Conservation (phyloP, 2,113 vertebrate species). For the Alouatta palliata region DNA sequence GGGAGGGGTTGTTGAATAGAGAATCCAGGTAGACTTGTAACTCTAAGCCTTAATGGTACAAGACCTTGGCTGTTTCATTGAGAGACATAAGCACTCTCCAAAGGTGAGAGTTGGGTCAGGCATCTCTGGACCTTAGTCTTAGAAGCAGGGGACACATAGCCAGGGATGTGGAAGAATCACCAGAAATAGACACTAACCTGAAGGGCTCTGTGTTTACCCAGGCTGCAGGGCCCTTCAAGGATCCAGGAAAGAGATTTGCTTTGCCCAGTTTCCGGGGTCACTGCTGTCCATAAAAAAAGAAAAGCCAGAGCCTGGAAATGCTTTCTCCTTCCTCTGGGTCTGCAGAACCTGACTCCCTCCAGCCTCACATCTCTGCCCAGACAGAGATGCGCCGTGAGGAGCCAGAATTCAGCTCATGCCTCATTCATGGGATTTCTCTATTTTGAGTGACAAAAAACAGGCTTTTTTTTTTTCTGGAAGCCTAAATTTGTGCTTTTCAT, state of each 20-base stretch:
- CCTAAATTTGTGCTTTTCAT: constrained; percentile 5
- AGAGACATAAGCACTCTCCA: background rate
- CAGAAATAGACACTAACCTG: fast-evolving
- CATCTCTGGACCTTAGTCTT: too few relatives aligned
- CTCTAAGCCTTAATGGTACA: background rate
- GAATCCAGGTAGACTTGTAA: background rate
- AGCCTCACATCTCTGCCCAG: background rate
- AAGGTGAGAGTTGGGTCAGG: background rate
- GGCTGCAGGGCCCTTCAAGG: fast-evolving
- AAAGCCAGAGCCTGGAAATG: background rate
- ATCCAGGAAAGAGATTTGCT: background rate
- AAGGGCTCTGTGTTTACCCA: fast-evolving
- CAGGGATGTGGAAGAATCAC: background rate
- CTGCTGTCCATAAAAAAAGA: background rate
- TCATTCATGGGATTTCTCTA: background rate
- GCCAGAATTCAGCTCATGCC: background rate
- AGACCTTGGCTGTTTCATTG: background rate
- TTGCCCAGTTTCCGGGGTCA: background rate
- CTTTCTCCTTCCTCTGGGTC: background rate
- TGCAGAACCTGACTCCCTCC: fast-evolving
- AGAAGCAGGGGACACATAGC: background rate
- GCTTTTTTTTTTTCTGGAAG: background rate
- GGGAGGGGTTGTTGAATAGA: background rate
- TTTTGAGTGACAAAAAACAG: background rate
- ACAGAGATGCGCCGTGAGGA: background rate